Evolutionary conservation across 2,797 vertebrate genomes (phyloP), one percentile per base, ranked within the genome.

Genomic region (Clarias pachynema): DNA sequence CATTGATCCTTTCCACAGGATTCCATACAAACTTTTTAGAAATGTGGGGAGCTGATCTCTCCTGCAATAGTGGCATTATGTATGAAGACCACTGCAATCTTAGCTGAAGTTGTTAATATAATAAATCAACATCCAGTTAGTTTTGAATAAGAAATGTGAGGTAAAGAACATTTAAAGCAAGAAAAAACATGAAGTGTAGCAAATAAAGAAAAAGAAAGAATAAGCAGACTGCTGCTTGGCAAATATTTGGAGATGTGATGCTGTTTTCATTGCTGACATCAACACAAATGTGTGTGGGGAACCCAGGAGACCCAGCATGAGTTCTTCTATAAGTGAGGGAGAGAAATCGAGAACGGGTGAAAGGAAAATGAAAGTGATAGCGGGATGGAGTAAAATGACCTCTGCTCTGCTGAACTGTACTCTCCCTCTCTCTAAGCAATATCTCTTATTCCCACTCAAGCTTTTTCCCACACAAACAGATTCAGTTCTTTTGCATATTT

Each of bases 251-350:
- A 95, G 93, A 94, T 91, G 91, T 89, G 90, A 88, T 92, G 86
- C 85, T 94, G 92, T 92, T 96, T 96, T 96, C 94, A 93, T 93
- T 96, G 94, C 93, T 95, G 94, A 96, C 94, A 94, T 94, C 93
- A 93, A 93, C 91, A 95, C 89, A 94, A 95, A 94, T 94, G 95
- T 96, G 95, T 93, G 90, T 93, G 88, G 91, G 89, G 90, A 89
- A 92, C 92, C 92, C 93, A 91, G 91, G 91, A 92, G 89, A 93
- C 93, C 90, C 95, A 95, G 94, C 93, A 75, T 94, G 95, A 79
- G 74, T 91, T 91, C 93, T 87, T 91, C 93, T 91, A 89, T 93
- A 92, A 91, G 83, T 83, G 74, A 86, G 4, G 18, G 70, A 74
- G 78, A 85, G 82, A 82, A 60, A 60, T 72, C 14, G 31, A 82